These are phyloP conservation scores for Bradypus variegatus DNA, from an alignment of 2,797 vertebrate species.

Conservation along the genomic window DNA sequence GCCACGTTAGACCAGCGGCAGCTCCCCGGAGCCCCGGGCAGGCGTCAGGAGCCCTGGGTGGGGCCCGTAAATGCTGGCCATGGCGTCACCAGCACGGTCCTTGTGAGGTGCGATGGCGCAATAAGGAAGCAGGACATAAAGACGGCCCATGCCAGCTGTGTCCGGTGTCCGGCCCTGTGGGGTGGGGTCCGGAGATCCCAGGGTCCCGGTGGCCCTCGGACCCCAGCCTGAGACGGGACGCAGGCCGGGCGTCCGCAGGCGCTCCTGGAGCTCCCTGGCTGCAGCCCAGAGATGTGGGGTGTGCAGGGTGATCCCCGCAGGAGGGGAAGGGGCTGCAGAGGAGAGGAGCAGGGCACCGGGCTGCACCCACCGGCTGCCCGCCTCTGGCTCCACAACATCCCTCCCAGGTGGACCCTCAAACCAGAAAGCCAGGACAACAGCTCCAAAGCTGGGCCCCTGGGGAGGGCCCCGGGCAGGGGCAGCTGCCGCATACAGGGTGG, in stretches of 20 bases:
- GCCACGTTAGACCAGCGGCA: not conserved
- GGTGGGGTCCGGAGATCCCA: not conserved
- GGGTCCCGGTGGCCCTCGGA: not conserved
- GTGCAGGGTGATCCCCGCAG: too few relatives aligned
- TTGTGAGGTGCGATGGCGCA: too few relatives aligned
- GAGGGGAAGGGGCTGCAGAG: too few relatives aligned
- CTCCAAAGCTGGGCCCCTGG: not conserved
- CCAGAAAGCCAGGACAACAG: not conserved
- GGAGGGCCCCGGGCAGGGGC: not conserved
- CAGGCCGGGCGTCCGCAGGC: not conserved
- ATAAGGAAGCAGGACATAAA: too few relatives aligned
- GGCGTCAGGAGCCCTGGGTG: not conserved
- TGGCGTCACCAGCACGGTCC: too few relatives aligned
- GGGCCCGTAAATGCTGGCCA: too few relatives aligned
- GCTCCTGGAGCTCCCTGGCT: too few relatives aligned
- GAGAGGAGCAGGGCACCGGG: too few relatives aligned
- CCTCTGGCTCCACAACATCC: not conserved
- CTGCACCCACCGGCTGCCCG: too few relatives aligned
- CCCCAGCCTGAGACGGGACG: not conserved
- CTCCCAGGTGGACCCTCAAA: not conserved
- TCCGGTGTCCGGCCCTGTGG: rapidly evolving
- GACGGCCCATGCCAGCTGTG: not conserved
- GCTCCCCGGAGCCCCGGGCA: too few relatives aligned
- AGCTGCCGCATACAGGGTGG: not conserved
- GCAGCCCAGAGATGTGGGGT: too few relatives aligned